Percentiles rank a stretch among this genome's conserved stretches.
phyloP scores from a whole-genome alignment of 2,888 invertebrate species.

The Tholera decimalis region DNA sequence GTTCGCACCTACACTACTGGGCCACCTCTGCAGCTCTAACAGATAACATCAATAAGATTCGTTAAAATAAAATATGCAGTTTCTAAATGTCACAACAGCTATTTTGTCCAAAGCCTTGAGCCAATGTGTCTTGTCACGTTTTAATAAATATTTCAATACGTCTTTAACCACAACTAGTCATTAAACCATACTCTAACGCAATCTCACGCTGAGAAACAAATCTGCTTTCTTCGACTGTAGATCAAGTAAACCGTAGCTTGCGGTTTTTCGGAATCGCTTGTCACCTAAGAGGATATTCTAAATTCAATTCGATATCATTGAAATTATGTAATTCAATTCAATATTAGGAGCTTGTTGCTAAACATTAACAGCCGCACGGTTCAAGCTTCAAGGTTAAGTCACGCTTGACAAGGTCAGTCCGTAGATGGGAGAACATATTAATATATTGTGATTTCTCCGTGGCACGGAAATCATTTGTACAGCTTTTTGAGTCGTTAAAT shows the following conservation, averaged over 20 bases:
- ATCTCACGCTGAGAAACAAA: conserved; percentile 39
- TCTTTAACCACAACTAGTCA: conserved; percentile 50
- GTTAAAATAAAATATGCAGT: conserved; percentile 30
- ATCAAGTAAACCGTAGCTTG: conserved; percentile 20
- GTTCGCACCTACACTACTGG: no score
- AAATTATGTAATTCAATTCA: no score
- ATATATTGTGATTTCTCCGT: no score
- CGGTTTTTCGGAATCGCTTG: conserved; percentile 4
- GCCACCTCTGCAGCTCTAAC: no score
- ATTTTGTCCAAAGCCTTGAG: conserved; percentile 33
- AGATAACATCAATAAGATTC: neutral
- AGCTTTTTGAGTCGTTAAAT: no score
- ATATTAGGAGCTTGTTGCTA: no score
- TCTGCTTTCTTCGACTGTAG: conserved; percentile 49
- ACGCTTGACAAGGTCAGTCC: no score
- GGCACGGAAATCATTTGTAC: no score
- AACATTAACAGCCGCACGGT: no score
- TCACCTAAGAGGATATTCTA: neutral
- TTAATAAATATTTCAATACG: conserved; percentile 49
- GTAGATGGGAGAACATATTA: no score
- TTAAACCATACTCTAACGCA: conserved; percentile 45
- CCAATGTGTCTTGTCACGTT: conserved; percentile 34
- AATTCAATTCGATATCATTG: no score
- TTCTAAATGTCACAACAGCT: conserved; percentile 28
- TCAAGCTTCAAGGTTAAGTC: no score